phyloP scores from a whole-genome alignment of 2,113 vertebrate genomes.

The Lampris megalopsis region DNA sequence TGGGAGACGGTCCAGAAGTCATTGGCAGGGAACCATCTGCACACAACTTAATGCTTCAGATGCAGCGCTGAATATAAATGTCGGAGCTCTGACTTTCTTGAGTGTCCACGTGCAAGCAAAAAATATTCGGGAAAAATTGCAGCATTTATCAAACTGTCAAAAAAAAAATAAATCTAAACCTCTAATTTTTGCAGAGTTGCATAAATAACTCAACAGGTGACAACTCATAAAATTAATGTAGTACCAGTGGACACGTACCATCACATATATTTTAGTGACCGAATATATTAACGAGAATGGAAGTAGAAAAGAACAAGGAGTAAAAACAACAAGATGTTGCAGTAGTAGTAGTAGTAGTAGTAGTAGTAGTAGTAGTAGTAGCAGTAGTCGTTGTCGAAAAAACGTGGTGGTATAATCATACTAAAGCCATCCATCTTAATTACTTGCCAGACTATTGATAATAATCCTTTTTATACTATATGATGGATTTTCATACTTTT shows the following conservation, averaged over 20 bases:
- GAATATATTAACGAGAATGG: too few species aligned
- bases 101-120: constrained; percentile 46
- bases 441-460: too few species aligned
- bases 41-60: constrained; percentile 32
- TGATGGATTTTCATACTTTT: too few species aligned
- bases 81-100: constrained; percentile 54
- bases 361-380: too few species aligned
- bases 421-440: too few species aligned
- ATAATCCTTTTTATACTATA: too few species aligned
- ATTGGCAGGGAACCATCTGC: constrained; percentile 35
- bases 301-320: too few species aligned
- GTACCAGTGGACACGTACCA: background rate
- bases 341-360: too few species aligned
- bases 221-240: constrained; percentile 2
- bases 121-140: constrained; percentile 14
- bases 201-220: constrained; percentile 25
- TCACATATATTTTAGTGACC: too few species aligned
- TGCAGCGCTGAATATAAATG: constrained; percentile 37
- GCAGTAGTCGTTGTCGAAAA: too few species aligned
- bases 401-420: too few species aligned
- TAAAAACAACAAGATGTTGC: too few species aligned
- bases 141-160: constrained; percentile 62
- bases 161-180: constrained; percentile 17
- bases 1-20: constrained; percentile 51
- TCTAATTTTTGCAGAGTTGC: constrained; percentile 38